Conservation (phyloP, 2,113 vertebrate species). For the Chelonoidis abingdonii region DNA sequence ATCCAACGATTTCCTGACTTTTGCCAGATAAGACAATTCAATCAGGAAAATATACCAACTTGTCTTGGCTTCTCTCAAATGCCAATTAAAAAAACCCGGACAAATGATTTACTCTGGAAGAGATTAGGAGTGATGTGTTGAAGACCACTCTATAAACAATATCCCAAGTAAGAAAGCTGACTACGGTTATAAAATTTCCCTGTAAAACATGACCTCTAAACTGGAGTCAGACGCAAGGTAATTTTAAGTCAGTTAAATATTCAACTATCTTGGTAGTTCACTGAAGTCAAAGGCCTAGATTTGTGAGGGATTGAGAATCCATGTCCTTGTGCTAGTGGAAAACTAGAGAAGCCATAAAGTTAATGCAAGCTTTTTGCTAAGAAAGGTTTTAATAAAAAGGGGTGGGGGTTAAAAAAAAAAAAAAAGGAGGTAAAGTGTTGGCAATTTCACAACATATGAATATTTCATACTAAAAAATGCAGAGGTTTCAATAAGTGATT, state of each 20-base stretch:
- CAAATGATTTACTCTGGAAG: neutral
- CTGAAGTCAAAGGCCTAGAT: neutral
- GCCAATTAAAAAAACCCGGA: rapidly evolving
- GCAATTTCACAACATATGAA: neutral
- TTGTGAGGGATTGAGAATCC: neutral
- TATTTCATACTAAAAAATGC: neutral
- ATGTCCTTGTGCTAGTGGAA: neutral
- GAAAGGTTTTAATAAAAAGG: neutral
- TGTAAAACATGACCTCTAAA: neutral
- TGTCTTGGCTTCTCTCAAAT: neutral
- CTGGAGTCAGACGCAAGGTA: neutral
- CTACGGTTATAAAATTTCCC: neutral
- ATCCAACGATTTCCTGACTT: neutral
- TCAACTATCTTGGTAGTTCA: neutral
- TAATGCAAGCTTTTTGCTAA: neutral
- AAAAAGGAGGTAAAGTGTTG: neutral
- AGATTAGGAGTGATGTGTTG: neutral
- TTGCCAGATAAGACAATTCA: rapidly evolving
- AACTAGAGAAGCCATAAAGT: neutral
- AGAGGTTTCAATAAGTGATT: neutral
- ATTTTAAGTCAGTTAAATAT: neutral
- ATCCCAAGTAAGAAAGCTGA: neutral
- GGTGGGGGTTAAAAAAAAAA: rapidly evolving
- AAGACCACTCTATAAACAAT: neutral
- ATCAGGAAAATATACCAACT: neutral